Conservation (phyloP, 2,888 invertebrate species). For the Crossocerus cetratus region DNA sequence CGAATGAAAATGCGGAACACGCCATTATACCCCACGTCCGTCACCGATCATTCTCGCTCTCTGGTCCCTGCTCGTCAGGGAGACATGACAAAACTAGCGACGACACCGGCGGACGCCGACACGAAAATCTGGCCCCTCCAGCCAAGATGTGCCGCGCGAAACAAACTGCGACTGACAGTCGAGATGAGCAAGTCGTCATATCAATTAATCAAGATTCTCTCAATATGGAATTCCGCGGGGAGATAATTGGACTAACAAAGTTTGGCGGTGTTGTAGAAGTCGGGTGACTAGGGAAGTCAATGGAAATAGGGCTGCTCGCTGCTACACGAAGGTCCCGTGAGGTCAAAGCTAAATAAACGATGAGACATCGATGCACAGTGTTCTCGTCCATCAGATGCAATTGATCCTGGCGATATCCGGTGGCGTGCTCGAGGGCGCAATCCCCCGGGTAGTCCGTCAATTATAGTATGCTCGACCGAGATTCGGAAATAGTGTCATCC, state of each 20-base stretch:
- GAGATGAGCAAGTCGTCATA: no score
- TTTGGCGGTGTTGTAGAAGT: background rate
- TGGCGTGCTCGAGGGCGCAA: conserved; percentile 2
- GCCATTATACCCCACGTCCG: background rate
- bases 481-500: conserved; percentile 17
- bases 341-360: conserved; percentile 43
- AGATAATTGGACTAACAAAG: background rate
- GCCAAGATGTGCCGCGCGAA: no score
- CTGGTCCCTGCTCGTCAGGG: background rate
- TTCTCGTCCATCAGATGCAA: conserved; percentile 7
- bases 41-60: background rate
- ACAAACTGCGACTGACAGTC: no score
- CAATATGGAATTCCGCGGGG: background rate
- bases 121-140: no score
- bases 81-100: no score
- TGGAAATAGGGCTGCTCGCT: background rate
- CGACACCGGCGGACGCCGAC: no score
- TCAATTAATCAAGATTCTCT: no score
- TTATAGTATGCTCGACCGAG: conserved; percentile 4
- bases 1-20: background rate
- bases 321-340: conserved; percentile 15
- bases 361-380: conserved; percentile 30
- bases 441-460: conserved; percentile 16
- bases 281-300: conserved; percentile 17
- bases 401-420: conserved; percentile 1